Conservation (phyloP, 2,797 vertebrate genomes). For the Lepidocolaptes lacrymiger region DNA sequence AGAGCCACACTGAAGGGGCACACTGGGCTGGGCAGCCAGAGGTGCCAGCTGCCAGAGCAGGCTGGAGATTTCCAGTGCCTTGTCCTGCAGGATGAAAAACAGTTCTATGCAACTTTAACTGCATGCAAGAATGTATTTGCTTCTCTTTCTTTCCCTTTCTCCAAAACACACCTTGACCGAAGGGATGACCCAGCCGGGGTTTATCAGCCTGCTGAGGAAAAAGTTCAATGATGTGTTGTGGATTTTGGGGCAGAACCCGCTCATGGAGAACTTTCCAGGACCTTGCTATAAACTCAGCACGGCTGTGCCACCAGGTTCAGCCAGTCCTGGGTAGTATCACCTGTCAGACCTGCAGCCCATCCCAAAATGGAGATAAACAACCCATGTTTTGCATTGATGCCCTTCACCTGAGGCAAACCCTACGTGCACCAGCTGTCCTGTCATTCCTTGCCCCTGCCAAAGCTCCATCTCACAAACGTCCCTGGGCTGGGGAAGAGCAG, state of each 20-base stretch:
- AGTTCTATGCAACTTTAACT: neutral
- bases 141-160: neutral
- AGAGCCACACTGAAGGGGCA: fast-evolving
- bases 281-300: neutral
- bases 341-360: neutral
- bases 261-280: neutral
- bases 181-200: neutral
- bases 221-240: neutral
- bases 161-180: neutral
- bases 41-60: neutral
- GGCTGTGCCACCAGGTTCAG: neutral
- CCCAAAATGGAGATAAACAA: neutral
- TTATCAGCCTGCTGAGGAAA: neutral
- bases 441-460: neutral
- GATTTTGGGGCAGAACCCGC: neutral
- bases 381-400: neutral
- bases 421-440: fast-evolving
- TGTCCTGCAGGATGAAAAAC: neutral
- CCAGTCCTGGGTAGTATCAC: neutral
- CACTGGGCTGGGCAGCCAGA: neutral
- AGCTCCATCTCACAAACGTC: fast-evolving
- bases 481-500: neutral
- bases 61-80: neutral
- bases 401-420: neutral
- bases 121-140: neutral